Evolutionary conservation across 2,888 invertebrate genomes (phyloP).

Genomic region (Zaprionus lineosus): DNA sequence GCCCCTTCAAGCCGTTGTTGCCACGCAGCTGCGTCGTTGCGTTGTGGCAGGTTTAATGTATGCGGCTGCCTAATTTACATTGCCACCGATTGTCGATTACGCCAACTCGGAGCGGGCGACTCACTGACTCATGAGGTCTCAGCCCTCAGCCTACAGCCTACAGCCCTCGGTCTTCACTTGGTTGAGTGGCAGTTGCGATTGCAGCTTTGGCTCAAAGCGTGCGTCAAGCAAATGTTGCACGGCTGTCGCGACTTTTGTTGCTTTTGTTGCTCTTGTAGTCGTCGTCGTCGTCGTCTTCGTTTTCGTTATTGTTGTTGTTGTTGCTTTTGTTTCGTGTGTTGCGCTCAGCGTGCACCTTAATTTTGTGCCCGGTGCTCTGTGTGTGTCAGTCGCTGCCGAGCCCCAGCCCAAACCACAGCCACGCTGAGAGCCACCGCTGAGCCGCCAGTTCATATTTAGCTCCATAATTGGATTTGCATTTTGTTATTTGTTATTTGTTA

Average conservation of each 20-base stretch:
- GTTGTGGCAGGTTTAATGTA: slow-evolving; percentile 30
- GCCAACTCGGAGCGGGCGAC: slow-evolving; percentile 37
- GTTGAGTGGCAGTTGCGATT: slow-evolving; percentile 58
- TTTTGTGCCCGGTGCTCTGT: slow-evolving; percentile 49
- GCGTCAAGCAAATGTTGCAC: slow-evolving; percentile 68
- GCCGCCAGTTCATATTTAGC: slow-evolving; percentile 17
- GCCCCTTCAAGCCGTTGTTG: slow-evolving; percentile 13
- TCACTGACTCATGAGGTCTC: slow-evolving; percentile 42
- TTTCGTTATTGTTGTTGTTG: slow-evolving; percentile 30
- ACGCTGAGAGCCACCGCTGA: slow-evolving; percentile 16
- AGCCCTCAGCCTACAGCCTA: too few species aligned
- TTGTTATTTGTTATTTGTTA: slow-evolving; percentile 44
- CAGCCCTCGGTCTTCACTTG: slow-evolving; percentile 35
- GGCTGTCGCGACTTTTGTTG: slow-evolving; percentile 52
- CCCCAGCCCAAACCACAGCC: slow-evolving; percentile 53
- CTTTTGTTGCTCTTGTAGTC: slow-evolving; percentile 23
- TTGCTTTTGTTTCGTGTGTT: slow-evolving; percentile 34
- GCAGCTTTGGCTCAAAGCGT: slow-evolving; percentile 55
- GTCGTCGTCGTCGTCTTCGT: slow-evolving; percentile 29
- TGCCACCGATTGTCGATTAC: slow-evolving; percentile 67
- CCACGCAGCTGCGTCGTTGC: not conserved
- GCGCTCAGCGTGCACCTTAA: slow-evolving; percentile 47
- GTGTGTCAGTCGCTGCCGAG: slow-evolving; percentile 63
- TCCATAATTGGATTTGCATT: slow-evolving; percentile 73
- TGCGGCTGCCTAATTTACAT: slow-evolving; percentile 74